These are phyloP conservation scores for Esox niger DNA, from an alignment of 2,113 vertebrate species.

Conservation along the genomic window DNA sequence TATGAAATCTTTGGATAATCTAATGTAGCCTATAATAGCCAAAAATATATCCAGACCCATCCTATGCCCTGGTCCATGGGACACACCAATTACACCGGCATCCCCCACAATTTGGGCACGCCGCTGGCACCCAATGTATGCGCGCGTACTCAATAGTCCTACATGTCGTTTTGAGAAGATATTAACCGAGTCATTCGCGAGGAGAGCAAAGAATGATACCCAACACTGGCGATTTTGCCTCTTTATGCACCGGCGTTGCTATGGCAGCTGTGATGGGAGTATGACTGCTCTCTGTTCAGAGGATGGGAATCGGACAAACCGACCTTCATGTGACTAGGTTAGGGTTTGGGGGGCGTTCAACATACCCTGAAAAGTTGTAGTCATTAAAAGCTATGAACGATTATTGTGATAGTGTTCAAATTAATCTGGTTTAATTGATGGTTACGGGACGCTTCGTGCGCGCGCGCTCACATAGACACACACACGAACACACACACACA, in stretches of 20 bases:
- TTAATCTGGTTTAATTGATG: constrained; percentile 49
- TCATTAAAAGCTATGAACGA: constrained; percentile 36
- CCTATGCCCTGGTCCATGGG: background rate
- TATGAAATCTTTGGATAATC: no score
- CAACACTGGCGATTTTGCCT: constrained; percentile 58
- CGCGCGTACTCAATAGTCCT: constrained; percentile 16
- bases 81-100: constrained; percentile 30
- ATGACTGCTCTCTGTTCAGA: constrained; percentile 58
- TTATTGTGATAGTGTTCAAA: constrained; percentile 20
- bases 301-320: constrained; percentile 68
- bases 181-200: constrained; percentile 40
- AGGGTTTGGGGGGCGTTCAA: constrained; percentile 45
- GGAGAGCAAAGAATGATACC: constrained; percentile 51
- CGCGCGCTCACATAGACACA: constrained; percentile 18
- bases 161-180: constrained; percentile 50
- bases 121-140: constrained; percentile 2
- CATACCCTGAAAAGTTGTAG: constrained; percentile 52
- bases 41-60: no score
- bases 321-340: constrained; percentile 38
- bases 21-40: no score
- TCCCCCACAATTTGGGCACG: constrained; percentile 35
- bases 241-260: constrained; percentile 74
- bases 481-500: constrained; percentile 52
- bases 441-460: constrained; percentile 50
- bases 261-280: constrained; percentile 76